These are phyloP conservation scores for Acleris laterana DNA, from an alignment of 2,888 invertebrate species.

Conservation along the genomic window DNA sequence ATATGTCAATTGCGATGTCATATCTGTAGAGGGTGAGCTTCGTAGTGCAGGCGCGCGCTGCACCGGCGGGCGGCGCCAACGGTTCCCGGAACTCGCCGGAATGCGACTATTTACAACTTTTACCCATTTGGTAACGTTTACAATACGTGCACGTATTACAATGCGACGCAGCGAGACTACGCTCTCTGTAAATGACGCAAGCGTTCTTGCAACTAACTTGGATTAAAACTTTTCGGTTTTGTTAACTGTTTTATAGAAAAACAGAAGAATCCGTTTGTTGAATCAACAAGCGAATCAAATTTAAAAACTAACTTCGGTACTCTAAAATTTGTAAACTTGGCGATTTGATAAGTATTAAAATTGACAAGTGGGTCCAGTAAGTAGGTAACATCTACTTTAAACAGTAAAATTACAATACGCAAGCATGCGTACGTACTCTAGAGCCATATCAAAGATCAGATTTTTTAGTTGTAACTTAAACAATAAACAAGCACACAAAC, in stretches of 20 bases:
- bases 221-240: no score
- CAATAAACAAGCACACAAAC: conserved; percentile 6
- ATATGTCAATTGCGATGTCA: not conserved
- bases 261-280: no score
- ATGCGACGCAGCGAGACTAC: conserved; percentile 27
- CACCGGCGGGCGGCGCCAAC: conserved; percentile 62
- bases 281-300: no score
- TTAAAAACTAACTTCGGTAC: no score
- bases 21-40: conserved; percentile 38
- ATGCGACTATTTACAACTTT: conserved; percentile 82
- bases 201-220: not conserved
- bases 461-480: not conserved
- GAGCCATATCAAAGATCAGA: no score
- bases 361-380: no score
- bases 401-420: no score
- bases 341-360: no score
- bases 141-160: conserved; percentile 69
- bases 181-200: conserved; percentile 22
- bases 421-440: no score
- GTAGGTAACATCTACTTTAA: no score
- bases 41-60: conserved; percentile 41
- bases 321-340: no score
- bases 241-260: no score
- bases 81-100: conserved; percentile 75
- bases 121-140: conserved; percentile 81